Evolutionary conservation across 2,113 vertebrate species (phyloP).

Genomic region (Capricornis sumatraensis): DNA sequence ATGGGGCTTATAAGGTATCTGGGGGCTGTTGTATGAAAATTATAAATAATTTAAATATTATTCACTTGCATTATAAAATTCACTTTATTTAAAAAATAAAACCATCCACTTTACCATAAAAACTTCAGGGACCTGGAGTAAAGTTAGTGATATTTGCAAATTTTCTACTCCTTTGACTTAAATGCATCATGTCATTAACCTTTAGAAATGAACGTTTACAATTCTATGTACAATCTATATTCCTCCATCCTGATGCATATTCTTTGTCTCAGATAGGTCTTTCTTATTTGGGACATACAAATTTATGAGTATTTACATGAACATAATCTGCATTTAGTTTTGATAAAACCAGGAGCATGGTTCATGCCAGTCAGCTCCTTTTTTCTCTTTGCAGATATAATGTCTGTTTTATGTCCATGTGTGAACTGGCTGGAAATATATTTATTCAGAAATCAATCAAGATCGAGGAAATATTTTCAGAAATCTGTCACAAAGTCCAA

Average conservation of each 20-base stretch:
- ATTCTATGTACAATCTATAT: not conserved
- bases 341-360: not conserved
- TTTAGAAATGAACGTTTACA: not conserved
- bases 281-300: not conserved
- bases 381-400: not conserved
- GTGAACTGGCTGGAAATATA: not conserved
- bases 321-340: not conserved
- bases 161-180: not conserved
- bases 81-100: not conserved
- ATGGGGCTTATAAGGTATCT: not conserved
- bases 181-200: not conserved
- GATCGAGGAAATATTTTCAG: not conserved
- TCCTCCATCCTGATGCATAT: not conserved
- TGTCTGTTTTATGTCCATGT: not conserved
- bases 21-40: not conserved
- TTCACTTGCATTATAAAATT: not conserved
- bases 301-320: not conserved
- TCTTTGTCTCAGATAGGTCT: not conserved
- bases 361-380: not conserved
- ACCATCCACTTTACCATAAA: not conserved
- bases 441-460: conserved; percentile 21
- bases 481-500: not conserved
- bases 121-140: not conserved
- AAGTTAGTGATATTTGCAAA: not conserved
- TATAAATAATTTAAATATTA: not conserved